phyloP scores from a whole-genome alignment of 2,888 invertebrate genomes.

The Tetragnatha montana region DNA sequence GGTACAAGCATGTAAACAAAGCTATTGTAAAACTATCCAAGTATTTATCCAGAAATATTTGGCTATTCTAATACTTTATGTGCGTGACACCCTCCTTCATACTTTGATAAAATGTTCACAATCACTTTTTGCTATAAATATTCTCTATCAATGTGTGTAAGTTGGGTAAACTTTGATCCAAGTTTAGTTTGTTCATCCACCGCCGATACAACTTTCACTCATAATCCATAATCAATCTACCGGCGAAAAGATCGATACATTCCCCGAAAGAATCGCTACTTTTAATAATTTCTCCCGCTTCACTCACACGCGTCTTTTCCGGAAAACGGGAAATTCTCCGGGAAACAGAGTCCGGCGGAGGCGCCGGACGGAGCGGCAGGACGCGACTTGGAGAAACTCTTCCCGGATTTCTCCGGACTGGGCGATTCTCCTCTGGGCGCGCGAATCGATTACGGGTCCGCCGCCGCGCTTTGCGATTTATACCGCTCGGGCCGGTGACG shows the following conservation, averaged over 20 bases:
- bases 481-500: slow-evolving; percentile 38
- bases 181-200: no score
- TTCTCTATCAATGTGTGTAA: no score
- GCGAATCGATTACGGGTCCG: slow-evolving; percentile 49
- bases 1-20: no score
- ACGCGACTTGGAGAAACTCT: not conserved
- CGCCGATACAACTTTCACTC: no score
- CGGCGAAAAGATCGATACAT: not conserved
- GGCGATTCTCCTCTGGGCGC: slow-evolving; percentile 25
- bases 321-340: not conserved
- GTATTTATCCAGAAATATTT: no score
- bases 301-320: not conserved
- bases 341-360: not conserved
- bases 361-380: not conserved
- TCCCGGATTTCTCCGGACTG: not conserved
- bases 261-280: not conserved
- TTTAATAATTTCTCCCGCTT: not conserved
- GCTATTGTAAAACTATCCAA: no score
- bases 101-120: no score
- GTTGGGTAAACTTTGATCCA: no score
- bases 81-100: no score
- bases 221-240: no score
- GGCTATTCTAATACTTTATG: no score
- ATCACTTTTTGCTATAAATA: no score
- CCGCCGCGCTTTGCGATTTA: slow-evolving; percentile 25